These are phyloP conservation scores for Rotaria macrura DNA, from an alignment of 2,888 invertebrate genomes.

Conservation along the genomic window DNA sequence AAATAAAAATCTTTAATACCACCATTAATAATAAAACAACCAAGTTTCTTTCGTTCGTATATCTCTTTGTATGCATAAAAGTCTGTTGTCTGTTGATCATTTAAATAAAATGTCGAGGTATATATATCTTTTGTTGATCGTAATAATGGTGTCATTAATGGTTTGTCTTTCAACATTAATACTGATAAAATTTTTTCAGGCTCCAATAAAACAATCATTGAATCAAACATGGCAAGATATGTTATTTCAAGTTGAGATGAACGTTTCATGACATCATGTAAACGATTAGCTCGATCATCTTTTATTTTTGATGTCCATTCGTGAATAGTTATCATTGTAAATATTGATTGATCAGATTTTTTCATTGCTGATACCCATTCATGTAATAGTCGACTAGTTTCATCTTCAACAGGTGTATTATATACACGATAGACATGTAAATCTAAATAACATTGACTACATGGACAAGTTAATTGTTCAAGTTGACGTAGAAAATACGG, in stretches of 20 bases:
- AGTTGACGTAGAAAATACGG: background rate
- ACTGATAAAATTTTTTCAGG: background rate
- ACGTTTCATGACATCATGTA: background rate
- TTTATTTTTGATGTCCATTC: background rate
- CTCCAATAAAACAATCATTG: slow-evolving; percentile 3
- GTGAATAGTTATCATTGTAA: background rate
- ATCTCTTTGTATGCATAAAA: slow-evolving; percentile 7
- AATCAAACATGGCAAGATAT: slow-evolving; percentile 10
- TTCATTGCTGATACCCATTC: background rate
- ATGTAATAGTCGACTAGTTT: background rate
- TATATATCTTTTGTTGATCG: slow-evolving; percentile 12
- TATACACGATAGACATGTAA: background rate
- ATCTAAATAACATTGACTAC: slow-evolving; percentile 19
- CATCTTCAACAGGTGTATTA: background rate
- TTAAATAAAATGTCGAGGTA: slow-evolving; percentile 1
- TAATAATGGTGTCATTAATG: slow-evolving; percentile 26
- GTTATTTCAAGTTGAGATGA: background rate
- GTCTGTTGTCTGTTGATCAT: background rate
- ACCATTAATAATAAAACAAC: slow-evolving; percentile 25
- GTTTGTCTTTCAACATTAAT: slow-evolving; percentile 19
- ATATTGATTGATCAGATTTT: background rate
- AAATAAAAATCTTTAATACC: slow-evolving; percentile 25
- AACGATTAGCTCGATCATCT: background rate
- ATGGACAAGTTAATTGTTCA: background rate
- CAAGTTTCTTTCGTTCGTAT: slow-evolving; percentile 20